Evolutionary conservation across 1,140 invertebrate species (phyloP).

Genomic region (Drosophila fuyamai): DNA sequence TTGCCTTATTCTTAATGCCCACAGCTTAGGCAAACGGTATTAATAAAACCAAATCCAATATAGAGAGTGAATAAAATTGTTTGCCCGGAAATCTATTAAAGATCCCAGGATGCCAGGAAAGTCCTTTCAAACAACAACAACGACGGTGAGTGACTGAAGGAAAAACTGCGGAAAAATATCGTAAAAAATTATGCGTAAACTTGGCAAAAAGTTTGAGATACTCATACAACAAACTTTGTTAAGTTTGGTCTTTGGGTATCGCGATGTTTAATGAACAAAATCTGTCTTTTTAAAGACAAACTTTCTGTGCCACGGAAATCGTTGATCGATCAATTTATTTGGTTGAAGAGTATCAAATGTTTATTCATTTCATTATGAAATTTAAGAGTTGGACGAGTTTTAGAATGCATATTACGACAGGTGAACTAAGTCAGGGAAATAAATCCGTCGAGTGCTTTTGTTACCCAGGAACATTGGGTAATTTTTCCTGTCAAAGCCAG

Average conservation of each 20-base stretch:
- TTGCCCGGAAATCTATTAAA: constrained; percentile 43
- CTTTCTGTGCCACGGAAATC: constrained; percentile 3
- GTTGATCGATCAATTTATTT: constrained; percentile 18
- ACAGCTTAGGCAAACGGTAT: constrained; percentile 34
- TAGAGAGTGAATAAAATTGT: constrained; percentile 32
- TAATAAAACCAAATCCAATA: constrained; percentile 40
- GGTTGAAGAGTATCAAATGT: not conserved
- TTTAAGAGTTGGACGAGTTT: no score
- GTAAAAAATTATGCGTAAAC: constrained; percentile 57
- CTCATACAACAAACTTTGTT: constrained; percentile 26
- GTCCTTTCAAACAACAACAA: constrained; percentile 28
- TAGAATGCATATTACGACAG: no score
- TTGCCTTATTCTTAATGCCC: constrained; percentile 26
- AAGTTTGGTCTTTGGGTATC: constrained; percentile 27
- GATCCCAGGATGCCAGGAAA: constrained; percentile 12
- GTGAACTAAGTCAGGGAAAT: no score
- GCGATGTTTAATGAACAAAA: constrained; percentile 41
- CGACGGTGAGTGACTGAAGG: constrained; percentile 11
- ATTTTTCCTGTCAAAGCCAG: constrained; percentile 13
- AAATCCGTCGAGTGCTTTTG: no score
- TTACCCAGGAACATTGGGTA: not conserved
- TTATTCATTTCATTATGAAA: no score
- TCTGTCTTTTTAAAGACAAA: constrained; percentile 8
- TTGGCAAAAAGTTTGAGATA: constrained; percentile 44
- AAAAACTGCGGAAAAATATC: constrained; percentile 47